Base-by-base conservation (phyloP, 2,797 vertebrate genomes). In the Pristis pectinata region DNA sequence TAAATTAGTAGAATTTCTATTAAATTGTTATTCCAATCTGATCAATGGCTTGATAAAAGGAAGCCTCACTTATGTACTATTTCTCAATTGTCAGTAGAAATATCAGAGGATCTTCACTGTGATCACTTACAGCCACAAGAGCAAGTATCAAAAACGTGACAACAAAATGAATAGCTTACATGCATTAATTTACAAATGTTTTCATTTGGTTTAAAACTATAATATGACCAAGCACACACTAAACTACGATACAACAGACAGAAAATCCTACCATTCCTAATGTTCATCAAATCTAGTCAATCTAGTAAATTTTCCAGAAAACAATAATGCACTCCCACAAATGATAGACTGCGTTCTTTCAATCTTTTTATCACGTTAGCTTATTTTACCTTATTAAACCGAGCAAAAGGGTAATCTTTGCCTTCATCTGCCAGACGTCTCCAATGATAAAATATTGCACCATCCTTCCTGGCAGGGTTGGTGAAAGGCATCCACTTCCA, bases 401-500 rank as follows among this genome's bases (percentile, higher is more conserved):
- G 98, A 95, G 99, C 98, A 94, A 99, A 99, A 5, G 99, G 99
- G 95, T 99, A 99, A 96, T 99, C 99, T 95, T 99, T 99, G 95
- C 99, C 99, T 95, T 99, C 99, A 95, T 99, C 99, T 22, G 98
- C 98, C 76, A 98, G 97, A 93, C 99, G 98, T 96, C 99, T 98
- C 99, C 99, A 99, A 96, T 99, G 99, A 96, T 99, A 98, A 96
- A 99, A 99, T 96, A 99, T 98, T 0, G 99, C 99, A 7, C 99
- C 99, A 67, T 99, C 99, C 96, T 98, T 98, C 79, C 99, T 98
- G 0, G 99, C 99, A 49, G 99, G 99, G 96, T 99, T 99, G 77
- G 98, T 98, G 95, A 99, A 99, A 8, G 99, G 98, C 98, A 99
- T 99, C 99, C 99, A 99, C 94, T 99, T 99, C 99, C 99, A 99